Conservation (phyloP, 2,888 invertebrate species). For the Drosophila nigricruria region DNA sequence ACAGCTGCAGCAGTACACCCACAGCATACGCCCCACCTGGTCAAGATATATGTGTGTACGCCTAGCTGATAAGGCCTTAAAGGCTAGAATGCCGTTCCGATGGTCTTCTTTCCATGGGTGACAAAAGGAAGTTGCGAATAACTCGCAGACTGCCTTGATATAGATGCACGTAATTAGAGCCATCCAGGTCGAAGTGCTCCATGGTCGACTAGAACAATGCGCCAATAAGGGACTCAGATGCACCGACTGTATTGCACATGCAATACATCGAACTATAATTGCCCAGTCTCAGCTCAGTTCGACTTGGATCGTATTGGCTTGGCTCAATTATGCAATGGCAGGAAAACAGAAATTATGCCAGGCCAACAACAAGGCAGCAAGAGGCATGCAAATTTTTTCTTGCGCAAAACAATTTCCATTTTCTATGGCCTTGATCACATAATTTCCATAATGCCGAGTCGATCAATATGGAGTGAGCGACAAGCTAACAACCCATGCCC, state of each 20-base stretch:
- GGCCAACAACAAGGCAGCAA: conserved; percentile 19
- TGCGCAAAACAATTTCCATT: conserved; percentile 77
- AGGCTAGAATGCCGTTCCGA: conserved; percentile 39
- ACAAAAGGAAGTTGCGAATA: conserved; percentile 37
- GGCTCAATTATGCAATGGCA: conserved; percentile 70
- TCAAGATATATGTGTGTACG: conserved; percentile 36
- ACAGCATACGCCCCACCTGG: conserved; percentile 28
- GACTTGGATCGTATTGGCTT: background rate
- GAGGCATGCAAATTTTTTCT: conserved; percentile 52
- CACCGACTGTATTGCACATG: conserved; percentile 41
- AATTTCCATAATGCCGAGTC: conserved; percentile 76
- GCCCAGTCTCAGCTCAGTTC: conserved; percentile 33
- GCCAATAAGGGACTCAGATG: conserved; percentile 28
- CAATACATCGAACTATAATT: conserved; percentile 81
- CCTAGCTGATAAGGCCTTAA: conserved; percentile 45
- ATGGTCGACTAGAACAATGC: conserved; percentile 53
- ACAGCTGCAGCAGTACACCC: conserved; percentile 50
- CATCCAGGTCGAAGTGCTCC: conserved; percentile 17
- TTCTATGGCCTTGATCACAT: conserved; percentile 84
- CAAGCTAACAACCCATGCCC: conserved; percentile 66
- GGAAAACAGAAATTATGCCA: conserved; percentile 55
- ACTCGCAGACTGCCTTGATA: conserved; percentile 21
- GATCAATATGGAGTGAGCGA: conserved; percentile 81
- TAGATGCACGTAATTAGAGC: conserved; percentile 50
- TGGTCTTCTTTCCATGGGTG: conserved; percentile 43